Base-by-base conservation (phyloP, 2,797 vertebrate genomes). In the Epinephelus malabaricus region DNA sequence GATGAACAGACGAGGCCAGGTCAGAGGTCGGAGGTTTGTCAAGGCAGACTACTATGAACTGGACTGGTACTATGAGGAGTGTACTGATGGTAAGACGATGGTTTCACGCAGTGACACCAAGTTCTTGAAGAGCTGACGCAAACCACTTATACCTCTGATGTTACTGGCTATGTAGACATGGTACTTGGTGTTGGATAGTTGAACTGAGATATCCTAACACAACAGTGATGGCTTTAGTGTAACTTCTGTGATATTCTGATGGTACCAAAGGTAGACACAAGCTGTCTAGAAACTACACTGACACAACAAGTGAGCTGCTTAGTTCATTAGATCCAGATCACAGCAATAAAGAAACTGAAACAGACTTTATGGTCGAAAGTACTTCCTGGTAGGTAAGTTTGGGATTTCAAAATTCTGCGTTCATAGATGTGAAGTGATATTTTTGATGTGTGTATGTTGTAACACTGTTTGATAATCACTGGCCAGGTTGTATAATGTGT, bases 61-160 rank as follows among this genome's bases (percentile, higher is more conserved):
- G 95, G 98, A 99, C 95, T 99, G 98, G 98, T 98, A 98, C 95
- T 99, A 99, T 92, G 98, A 99, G 87, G 98, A 99, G 92, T 99
- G 97, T 85, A 95, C 97, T 0, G 98, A 99, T 90, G 98, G 98
- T 99, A 98, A 96, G 95, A 85, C 49, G 3, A 4, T 14, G 38
- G 45, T 47, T 62, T 70, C 6, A 63, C 38, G 11, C 30, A 38
- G 8, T 50, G 47, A 68, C 19, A 10, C 63, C 17, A 74, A 25
- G 19, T 8, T 74, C 2, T 53, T 59, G 12, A 55, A 51, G 53
- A 69, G 73, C 56, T 65, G n/a, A 58, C 5, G 73, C 67, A 71
- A 58, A 79, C 13, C 19, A 43, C 38, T 51, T 13, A 54, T 4
- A 34, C 13, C 10, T 67, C 10, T 53, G 38, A 19, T 58, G 18